These are phyloP conservation scores for Poecilia velifera DNA, from an alignment of 2,797 vertebrate species.

Conservation along the genomic window DNA sequence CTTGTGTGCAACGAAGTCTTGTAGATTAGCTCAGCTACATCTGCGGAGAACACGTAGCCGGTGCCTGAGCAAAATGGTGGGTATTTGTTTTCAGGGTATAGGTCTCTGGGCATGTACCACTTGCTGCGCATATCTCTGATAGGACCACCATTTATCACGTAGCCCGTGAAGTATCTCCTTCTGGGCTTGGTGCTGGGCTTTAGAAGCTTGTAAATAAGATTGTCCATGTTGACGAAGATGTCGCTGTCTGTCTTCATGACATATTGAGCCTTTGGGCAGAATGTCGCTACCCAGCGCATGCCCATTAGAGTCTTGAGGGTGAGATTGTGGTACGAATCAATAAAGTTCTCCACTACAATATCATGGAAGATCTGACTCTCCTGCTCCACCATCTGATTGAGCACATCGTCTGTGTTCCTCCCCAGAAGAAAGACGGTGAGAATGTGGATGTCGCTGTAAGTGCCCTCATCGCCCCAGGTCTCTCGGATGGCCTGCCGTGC, in stretches of 20 bases:
- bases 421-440: constrained; percentile 94
- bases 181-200: constrained; percentile 94
- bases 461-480: constrained; percentile 97
- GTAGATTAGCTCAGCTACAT: constrained; percentile 96
- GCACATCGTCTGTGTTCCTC: constrained; percentile 88
- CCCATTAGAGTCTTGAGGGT: constrained; percentile 98
- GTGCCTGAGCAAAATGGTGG: constrained; percentile 98
- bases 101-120: constrained; percentile 98
- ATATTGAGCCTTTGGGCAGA: constrained; percentile 93
- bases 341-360: constrained; percentile 96
- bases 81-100: constrained; percentile 97
- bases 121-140: constrained; percentile 97
- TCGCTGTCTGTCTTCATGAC: constrained; percentile 99
- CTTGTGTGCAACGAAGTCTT: constrained; percentile 95
- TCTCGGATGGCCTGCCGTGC: constrained; percentile 97
- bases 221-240: constrained; percentile 99
- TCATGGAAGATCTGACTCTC: constrained; percentile 99
- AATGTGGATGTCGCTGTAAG: constrained; percentile 89
- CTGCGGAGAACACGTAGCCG: constrained; percentile 96
- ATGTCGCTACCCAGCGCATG: constrained; percentile 96
- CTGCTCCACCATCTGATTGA: constrained; percentile 99
- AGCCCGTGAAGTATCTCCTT: constrained; percentile 95
- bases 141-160: constrained; percentile 96
- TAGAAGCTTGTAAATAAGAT: constrained; percentile 95
- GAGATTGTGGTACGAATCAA: constrained; percentile 97